Conservation (phyloP, 37 sponge, comb jelly and placozoan genomes). For the Sycon ciliatum region DNA sequence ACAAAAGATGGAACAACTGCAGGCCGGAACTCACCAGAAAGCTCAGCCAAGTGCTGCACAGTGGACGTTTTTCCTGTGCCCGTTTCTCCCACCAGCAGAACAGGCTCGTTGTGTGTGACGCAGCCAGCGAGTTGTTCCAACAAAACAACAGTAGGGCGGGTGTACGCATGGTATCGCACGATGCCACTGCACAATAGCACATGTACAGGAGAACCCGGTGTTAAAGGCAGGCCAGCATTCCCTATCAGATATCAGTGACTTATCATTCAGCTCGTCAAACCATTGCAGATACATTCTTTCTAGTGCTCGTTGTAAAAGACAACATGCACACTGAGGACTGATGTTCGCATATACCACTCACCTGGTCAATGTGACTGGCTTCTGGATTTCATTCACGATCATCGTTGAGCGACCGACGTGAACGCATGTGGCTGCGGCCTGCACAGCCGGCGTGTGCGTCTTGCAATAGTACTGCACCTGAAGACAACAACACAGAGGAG, state of each 20-base stretch:
- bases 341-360: too few species aligned
- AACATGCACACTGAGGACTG: background rate
- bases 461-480: slow-evolving; percentile 49
- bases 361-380: too few species aligned
- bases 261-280: too few species aligned
- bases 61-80: slow-evolving; percentile 92
- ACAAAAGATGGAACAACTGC: background rate
- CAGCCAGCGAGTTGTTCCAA: slow-evolving; percentile 73
- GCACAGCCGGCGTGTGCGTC: slow-evolving; percentile 38
- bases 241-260: too few species aligned
- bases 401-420: slow-evolving; percentile 50
- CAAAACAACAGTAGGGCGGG: slow-evolving; percentile 57
- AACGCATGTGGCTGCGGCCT: slow-evolving; percentile 25
- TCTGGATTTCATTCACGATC: too few species aligned
- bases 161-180: slow-evolving; percentile 58
- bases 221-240: too few species aligned
- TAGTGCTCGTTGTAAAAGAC: background rate
- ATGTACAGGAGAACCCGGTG: background rate
- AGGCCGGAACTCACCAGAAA: slow-evolving; percentile 45
- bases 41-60: slow-evolving; percentile 69
- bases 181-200: background rate
- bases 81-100: slow-evolving; percentile 91
- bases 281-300: too few species aligned
- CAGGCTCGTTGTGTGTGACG: slow-evolving; percentile 76
- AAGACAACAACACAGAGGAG: background rate